Evolutionary conservation across 2,888 invertebrate species (phyloP).

Genomic region (Carcina quercana): DNA sequence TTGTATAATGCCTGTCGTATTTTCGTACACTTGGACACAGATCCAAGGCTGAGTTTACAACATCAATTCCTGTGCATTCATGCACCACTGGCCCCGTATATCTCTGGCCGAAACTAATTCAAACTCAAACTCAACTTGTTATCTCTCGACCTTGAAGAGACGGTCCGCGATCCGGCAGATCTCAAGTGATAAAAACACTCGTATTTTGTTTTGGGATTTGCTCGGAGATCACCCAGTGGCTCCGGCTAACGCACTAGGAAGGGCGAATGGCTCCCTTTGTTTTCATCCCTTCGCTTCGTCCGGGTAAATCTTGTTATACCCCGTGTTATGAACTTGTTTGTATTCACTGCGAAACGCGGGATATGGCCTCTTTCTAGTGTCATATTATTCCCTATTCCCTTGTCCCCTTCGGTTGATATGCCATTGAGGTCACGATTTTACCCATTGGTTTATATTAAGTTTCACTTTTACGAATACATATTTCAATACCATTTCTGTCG

Average conservation of each 20-base stretch:
- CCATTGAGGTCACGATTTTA: no score
- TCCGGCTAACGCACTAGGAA: conserved; percentile 42
- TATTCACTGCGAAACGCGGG: conserved; percentile 29
- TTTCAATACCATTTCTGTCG: no score
- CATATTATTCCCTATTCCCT: conserved; percentile 9
- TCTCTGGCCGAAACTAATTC: conserved; percentile 36
- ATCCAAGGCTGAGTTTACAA: no score
- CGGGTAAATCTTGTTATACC: conserved; percentile 45
- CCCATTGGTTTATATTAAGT: no score
- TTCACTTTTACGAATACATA: no score
- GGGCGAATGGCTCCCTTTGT: conserved; percentile 51
- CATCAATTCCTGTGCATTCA: no score
- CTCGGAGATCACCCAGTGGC: conserved; percentile 40
- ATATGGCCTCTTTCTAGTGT: conserved; percentile 7
- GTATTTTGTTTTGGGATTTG: conserved; percentile 38
- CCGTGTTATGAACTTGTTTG: conserved; percentile 38
- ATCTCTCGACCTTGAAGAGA: conserved; percentile 30
- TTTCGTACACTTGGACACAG: no score
- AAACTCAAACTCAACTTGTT: conserved; percentile 32
- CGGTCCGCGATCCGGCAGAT: conserved; percentile 39
- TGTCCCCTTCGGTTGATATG: conserved; percentile 6
- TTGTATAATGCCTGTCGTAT: no score
- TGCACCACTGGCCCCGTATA: no score
- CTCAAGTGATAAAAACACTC: conserved; percentile 43
- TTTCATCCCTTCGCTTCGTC: conserved; percentile 37